phyloP scores from a whole-genome alignment of 2,113 vertebrate genomes.

The Rhinolophus ferrumequinum region DNA sequence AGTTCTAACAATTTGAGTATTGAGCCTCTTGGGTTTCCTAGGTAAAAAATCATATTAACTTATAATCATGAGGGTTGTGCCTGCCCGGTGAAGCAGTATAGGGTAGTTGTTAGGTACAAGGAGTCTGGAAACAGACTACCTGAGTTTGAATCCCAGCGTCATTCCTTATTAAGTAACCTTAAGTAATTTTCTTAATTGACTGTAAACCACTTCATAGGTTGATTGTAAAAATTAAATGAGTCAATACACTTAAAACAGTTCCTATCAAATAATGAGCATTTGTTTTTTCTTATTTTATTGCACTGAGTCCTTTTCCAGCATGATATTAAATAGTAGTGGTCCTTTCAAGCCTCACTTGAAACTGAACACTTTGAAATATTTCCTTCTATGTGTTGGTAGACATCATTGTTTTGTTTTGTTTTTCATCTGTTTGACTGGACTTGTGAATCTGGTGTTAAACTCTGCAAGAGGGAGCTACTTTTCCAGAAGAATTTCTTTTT shows the following conservation, averaged over 20 bases:
- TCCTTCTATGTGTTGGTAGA: background rate
- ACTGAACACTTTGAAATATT: background rate
- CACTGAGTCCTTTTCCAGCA: background rate
- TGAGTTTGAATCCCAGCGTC: background rate
- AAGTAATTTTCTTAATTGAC: constrained; percentile 10
- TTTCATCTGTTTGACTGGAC: background rate
- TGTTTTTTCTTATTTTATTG: background rate
- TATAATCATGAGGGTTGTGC: background rate
- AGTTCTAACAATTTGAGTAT: constrained; percentile 45
- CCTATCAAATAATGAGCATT: background rate
- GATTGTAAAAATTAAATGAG: background rate
- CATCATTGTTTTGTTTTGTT: background rate
- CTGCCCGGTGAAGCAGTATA: background rate
- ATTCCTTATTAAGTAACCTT: background rate
- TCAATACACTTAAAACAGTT: background rate
- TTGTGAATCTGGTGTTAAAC: background rate
- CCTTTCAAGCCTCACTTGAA: background rate
- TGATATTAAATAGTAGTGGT: background rate
- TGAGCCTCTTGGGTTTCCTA: background rate
- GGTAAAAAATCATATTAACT: constrained; percentile 10
- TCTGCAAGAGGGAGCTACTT: background rate
- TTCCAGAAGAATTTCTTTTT: background rate
- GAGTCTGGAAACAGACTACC: background rate
- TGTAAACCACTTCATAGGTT: background rate
- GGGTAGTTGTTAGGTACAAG: background rate